Base-by-base conservation (phyloP, 2,113 vertebrate genomes). In the Pseudorhombus dupliciocellatus region DNA sequence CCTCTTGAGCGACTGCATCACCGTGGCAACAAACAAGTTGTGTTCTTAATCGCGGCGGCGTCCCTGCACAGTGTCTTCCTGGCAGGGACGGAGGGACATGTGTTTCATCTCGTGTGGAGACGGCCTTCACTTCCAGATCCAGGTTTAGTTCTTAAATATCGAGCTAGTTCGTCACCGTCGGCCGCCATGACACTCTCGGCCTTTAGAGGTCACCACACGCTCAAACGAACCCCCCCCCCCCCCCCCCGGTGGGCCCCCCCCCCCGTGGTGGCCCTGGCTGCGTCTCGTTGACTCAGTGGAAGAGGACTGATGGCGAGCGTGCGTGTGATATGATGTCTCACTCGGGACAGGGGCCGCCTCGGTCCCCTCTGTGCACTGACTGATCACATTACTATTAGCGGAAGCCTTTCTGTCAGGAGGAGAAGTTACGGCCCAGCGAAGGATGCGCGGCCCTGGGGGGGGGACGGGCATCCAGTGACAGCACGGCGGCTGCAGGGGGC, bases 321-420 rank as follows among this genome's bases (percentile, higher is more conserved):
- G 83, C 78, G 69, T 78, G 69, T 52, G 87, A 90, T 85, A 80
- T 83, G 85, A 88, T 76, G 84, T 87, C 85, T 83, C 57, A 73
- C 56, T 84, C 61, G 50, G 87, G 87, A 90, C 80, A 66, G 56
- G 75, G 67, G 34, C 77, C 66, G 84, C 75, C 75, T 85, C 75
- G 14, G 77, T 81, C 69, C 79, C 67, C 85, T 89, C 82, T 81
- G 84, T 70, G 75, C 79, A 50, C 81, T 90, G 90, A 90, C 90
- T 80, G 80, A 90, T 90, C 89, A 86, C 88, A 89, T 92, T 90
- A 92, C 81, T 78, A 87, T 89, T 73, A 86, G 79, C 40, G 65
- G 53, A 79, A 88, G 80, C 83, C 82, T 9, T 72, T 83, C 80
- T 90, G 90, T 86, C 90, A 90, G 81, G 77, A 82, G 75, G 75